These are phyloP conservation scores for Bombus superbus DNA, from an alignment of 1,140 invertebrate genomes.

Conservation along the genomic window DNA sequence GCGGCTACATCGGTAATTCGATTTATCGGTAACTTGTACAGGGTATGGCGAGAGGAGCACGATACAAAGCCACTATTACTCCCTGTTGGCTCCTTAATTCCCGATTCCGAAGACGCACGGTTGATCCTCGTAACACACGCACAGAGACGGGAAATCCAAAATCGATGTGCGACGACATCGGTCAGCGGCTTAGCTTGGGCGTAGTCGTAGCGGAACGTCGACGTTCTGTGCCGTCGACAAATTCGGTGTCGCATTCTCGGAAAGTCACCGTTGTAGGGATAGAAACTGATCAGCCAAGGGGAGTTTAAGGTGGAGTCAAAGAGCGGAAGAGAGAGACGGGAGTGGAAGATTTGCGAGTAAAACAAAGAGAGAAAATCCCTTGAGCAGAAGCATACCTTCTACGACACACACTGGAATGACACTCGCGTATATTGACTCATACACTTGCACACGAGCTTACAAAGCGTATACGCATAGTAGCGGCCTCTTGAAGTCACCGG, in stretches of 20 bases:
- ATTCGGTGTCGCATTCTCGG: conserved; percentile 64
- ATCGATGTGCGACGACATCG: conserved; percentile 58
- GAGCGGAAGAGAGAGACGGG: conserved; percentile 14
- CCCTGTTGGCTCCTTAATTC: conserved; percentile 11
- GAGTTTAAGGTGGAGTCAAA: conserved; percentile 52
- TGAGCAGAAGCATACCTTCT: conserved; percentile 1
- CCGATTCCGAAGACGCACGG: conserved; percentile 33
- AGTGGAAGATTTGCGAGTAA: neutral
- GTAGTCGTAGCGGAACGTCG: conserved; percentile 53
- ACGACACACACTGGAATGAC: conserved; percentile 37
- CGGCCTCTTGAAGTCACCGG: conserved; percentile 46
- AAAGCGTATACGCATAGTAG: conserved; percentile 50
- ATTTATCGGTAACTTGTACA: conserved; percentile 29
- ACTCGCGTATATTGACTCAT: conserved; percentile 33
- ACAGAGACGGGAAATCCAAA: conserved; percentile 42
- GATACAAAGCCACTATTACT: conserved; percentile 31
- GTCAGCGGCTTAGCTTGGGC: conserved; percentile 42
- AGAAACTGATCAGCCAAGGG: conserved; percentile 6
- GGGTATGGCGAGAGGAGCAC: conserved; percentile 3
- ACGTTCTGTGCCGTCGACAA: conserved; percentile 61
- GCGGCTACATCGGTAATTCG: conserved; percentile 18
- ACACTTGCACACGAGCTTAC: conserved; percentile 42
- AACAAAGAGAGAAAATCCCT: neutral
- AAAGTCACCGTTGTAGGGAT: conserved; percentile 56
- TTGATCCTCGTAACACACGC: conserved; percentile 46